These are phyloP conservation scores for Halcyon badia DNA, from an alignment of 2,797 vertebrate species.

Conservation along the genomic window DNA sequence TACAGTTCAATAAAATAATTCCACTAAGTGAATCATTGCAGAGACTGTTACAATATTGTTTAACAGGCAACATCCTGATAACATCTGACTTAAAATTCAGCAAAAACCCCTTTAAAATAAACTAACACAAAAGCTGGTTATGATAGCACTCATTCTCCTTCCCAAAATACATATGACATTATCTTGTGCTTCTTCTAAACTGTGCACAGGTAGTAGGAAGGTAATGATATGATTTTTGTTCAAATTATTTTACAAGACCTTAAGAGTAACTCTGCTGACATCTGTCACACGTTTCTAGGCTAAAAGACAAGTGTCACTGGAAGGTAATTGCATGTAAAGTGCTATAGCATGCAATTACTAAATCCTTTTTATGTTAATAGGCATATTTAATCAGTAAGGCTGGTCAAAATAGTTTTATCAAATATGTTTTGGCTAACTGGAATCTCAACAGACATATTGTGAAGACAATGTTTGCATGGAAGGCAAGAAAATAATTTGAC, in stretches of 20 bases:
- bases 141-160: neutral
- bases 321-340: neutral
- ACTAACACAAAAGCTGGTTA: neutral
- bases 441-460: neutral
- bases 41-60: neutral
- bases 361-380: neutral
- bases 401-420: neutral
- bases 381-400: neutral
- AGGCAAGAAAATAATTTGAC: neutral
- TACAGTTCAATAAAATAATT: neutral
- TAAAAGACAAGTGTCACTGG: neutral
- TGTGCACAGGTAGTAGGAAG: neutral
- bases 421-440: neutral
- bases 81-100: neutral
- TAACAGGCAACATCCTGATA: neutral
- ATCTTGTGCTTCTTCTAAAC: neutral
- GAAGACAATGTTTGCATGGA: neutral
- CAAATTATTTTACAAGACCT: neutral
- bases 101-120: neutral
- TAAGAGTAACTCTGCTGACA: neutral
- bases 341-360: neutral
- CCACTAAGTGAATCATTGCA: neutral
- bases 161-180: neutral
- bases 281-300: neutral
- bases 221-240: neutral